Evolutionary conservation across 2,113 vertebrate genomes (phyloP).

Genomic region (Potamarius usumacintae): DNA sequence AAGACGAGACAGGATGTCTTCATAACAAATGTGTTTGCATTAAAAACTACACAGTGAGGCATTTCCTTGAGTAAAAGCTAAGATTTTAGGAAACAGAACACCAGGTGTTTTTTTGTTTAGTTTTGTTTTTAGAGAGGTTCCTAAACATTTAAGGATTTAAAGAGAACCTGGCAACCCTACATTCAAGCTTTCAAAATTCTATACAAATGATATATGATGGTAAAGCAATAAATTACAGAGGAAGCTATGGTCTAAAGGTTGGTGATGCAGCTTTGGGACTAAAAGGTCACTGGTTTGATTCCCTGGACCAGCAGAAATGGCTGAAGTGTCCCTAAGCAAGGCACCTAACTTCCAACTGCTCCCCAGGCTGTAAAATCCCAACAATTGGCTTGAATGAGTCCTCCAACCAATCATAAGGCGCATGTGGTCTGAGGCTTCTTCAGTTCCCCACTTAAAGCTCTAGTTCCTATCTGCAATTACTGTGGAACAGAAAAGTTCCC

Average conservation of each 20-base stretch:
- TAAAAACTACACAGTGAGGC: neutral
- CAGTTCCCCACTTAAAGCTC: neutral
- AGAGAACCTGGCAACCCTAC: neutral
- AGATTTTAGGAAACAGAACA: neutral
- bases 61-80: neutral
- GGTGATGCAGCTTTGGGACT: no score
- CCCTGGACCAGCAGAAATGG: no score
- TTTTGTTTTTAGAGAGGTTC: neutral
- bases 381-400: neutral
- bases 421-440: neutral
- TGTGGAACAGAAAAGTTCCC: neutral
- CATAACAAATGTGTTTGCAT: neutral
- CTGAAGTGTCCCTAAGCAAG: no score
- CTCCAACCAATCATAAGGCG: neutral
- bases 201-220: neutral
- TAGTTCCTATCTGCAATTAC: neutral
- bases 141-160: neutral
- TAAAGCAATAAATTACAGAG: neutral
- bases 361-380: neutral
- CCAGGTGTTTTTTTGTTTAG: neutral
- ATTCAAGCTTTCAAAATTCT: neutral
- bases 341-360: no score
- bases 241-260: no score
- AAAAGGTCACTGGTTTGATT: no score
- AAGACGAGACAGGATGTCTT: neutral